Evolutionary conservation across 2,797 vertebrate species (phyloP).

Genomic region (Trichosurus vulpecula): DNA sequence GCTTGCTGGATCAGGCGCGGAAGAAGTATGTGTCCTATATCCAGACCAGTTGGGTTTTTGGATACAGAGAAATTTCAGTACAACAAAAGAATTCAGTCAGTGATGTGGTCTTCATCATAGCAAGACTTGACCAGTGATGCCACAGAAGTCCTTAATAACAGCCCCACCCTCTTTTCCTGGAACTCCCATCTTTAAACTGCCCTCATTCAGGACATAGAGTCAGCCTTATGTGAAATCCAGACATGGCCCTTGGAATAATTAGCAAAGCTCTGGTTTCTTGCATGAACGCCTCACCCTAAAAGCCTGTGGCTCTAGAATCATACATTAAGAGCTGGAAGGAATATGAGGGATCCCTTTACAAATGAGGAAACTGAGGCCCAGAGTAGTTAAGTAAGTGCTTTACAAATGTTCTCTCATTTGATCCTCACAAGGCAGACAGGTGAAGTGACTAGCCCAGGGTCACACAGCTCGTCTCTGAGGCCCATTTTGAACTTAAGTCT

Average conservation of each 20-base stretch:
- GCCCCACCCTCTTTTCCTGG: background rate
- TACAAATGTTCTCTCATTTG: background rate
- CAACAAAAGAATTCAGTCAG: constrained; percentile 12
- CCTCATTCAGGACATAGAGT: constrained; percentile 4
- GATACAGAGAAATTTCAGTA: background rate
- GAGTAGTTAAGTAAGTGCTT: background rate
- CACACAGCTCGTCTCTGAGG: background rate
- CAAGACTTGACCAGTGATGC: background rate
- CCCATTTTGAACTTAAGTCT: background rate
- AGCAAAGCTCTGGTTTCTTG: background rate
- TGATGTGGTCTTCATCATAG: background rate
- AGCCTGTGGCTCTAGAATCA: background rate
- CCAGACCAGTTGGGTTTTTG: background rate
- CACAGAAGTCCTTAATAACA: constrained; percentile 26
- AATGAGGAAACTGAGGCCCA: background rate
- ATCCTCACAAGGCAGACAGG: background rate
- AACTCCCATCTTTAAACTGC: constrained; percentile 5
- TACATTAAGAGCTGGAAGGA: background rate
- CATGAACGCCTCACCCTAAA: background rate
- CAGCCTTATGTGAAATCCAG: background rate
- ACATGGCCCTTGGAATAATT: background rate
- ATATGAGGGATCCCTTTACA: background rate
- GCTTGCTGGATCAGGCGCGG: background rate
- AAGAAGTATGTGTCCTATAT: background rate
- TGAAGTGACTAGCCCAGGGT: background rate